Base-by-base conservation (phyloP, 1,140 invertebrate genomes). In the Bombus huntii region DNA sequence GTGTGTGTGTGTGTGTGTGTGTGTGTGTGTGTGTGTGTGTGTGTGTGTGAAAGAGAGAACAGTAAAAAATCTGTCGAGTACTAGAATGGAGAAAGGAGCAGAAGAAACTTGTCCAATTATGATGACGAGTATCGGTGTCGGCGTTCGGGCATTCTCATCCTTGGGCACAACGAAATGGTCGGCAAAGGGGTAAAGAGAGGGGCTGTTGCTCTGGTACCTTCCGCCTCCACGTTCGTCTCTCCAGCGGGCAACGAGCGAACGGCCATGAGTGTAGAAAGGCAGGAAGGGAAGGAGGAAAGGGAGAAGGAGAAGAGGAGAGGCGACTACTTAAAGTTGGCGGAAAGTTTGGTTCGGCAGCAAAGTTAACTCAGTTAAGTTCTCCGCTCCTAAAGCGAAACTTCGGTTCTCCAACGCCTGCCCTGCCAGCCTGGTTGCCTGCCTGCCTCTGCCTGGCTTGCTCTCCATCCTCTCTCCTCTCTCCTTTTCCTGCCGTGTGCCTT, bases 331-430 rank as follows among this genome's bases (percentile, higher is more conserved):
- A 95, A 95, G 91, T 95, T 94, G 93, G 93, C 92, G 90, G 91
- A 95, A 95, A 95, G 91, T 95, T 95, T 94, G 91, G 91, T 94
- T 94, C 92, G 92, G 92, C 93, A 95, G 94, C 93, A 94, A 95
- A 95, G 94, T 95, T 95, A 95, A 95, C 94, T 95, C 91, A 95
- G 94, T 95, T 95, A 94, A 95, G 93, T 95, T 95, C 94, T 93
- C 94, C 89, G 88, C 93, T 92, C 85, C 92, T 92, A 91, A 93
- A 93, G 92, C 93, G 92, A 95, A 95, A 95, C 94, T 95, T 95
- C 92, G 88, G 91, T 92, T 92, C 92, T 91, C 89, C 86, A 80
- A 88, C 89, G 73, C 86, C 83, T 83, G 82, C 83, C 47, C 68
- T 79, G 85, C 85, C 83, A 81, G 87, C 87, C 72, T 65, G 85